Evolutionary conservation across 2,113 vertebrate species (phyloP).

Genomic region (Thryonomys swinderianus): DNA sequence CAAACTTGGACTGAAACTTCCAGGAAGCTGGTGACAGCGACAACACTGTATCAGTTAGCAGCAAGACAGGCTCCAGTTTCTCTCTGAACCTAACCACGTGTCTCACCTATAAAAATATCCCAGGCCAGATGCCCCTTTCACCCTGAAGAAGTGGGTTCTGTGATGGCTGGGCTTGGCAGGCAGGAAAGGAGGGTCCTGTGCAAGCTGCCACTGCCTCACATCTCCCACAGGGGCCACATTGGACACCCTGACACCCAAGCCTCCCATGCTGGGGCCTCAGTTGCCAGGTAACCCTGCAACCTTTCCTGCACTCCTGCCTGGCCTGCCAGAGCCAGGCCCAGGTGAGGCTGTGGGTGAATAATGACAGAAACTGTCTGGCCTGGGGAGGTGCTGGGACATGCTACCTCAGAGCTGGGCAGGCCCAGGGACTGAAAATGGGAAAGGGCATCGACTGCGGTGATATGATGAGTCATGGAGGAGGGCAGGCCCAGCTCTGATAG

Average conservation of each 20-base stretch:
- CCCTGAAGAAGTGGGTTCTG: not conserved
- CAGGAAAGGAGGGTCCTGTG: not conserved
- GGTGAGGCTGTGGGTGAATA: not conserved
- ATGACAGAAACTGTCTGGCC: not conserved
- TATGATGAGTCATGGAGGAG: not conserved
- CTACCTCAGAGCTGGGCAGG: not conserved
- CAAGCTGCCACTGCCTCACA: not conserved
- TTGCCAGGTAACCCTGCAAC: slow-evolving; percentile 13
- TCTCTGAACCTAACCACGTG: not conserved
- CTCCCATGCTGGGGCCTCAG: not conserved
- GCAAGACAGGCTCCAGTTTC: slow-evolving; percentile 41
- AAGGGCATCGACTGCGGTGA: not conserved
- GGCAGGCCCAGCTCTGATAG: not conserved
- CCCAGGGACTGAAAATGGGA: not conserved
- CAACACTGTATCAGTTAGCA: slow-evolving; percentile 34
- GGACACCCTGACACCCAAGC: slow-evolving; percentile 66
- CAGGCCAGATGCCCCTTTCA: not conserved
- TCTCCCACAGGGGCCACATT: not conserved
- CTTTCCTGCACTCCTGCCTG: not conserved
- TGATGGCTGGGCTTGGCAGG: not conserved
- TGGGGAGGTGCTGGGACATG: not conserved
- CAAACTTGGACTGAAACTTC: slow-evolving; percentile 22
- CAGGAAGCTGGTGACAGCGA: slow-evolving; percentile 15
- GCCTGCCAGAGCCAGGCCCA: not conserved
- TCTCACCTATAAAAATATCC: slow-evolving; percentile 43